These are phyloP conservation scores for Oncorhynchus gorbuscha DNA, from an alignment of 2,113 vertebrate species.

Conservation along the genomic window DNA sequence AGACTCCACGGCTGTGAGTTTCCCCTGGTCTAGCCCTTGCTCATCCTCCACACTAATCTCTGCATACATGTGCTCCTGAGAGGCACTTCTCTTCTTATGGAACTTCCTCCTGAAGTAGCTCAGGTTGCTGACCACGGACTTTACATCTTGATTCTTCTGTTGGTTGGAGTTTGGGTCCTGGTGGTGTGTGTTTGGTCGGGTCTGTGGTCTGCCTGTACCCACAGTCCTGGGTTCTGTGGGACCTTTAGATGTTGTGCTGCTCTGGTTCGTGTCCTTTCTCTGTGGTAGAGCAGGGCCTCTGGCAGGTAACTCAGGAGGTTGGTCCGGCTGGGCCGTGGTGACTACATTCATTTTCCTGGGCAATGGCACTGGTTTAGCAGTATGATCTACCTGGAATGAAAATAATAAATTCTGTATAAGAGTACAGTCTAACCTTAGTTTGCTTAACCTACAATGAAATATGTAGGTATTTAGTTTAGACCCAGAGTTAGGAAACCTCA, in stretches of 20 bases:
- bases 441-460: background rate
- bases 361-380: conserved; percentile 22
- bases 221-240: background rate
- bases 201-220: background rate
- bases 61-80: conserved; percentile 26
- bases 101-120: conserved; percentile 64
- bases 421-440: background rate
- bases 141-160: conserved; percentile 30
- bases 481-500: background rate
- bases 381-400: conserved; percentile 8
- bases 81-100: conserved; percentile 40
- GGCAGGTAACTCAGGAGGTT: conserved; percentile 51
- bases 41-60: conserved; percentile 28
- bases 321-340: conserved; percentile 1
- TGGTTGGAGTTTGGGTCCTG: background rate
- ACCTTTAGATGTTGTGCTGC: conserved; percentile 6
- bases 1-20: background rate
- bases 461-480: background rate
- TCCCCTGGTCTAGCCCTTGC: background rate
- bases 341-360: conserved; percentile 23
- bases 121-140: conserved; percentile 44
- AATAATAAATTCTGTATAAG: background rate
- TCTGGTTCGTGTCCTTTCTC: conserved; percentile 20
- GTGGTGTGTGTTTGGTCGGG: background rate
- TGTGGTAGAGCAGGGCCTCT: conserved; percentile 8